Evolutionary conservation across 1,140 invertebrate species (phyloP), one percentile per base, ranked within the genome.

Genomic region (Leptinotarsa undecemlineata): DNA sequence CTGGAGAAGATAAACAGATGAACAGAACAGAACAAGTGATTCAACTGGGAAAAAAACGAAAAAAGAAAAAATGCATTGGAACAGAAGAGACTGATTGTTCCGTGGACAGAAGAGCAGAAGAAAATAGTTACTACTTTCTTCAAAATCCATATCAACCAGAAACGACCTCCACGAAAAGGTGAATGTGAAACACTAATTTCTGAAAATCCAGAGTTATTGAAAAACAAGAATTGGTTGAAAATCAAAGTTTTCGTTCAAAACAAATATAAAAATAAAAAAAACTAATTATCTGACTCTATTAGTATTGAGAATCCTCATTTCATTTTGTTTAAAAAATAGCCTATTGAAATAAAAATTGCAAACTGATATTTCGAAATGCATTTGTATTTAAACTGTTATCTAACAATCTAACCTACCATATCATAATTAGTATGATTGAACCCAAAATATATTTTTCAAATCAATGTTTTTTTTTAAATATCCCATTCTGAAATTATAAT

Each of bases 141-240:
- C 42, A 75, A 78, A 71, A 51, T 48, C 1, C 74, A 82, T 67
- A 80, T 82, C 47, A 74, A 78, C 67, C 57, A 71, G 69, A 71
- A 72, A 48, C 76, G 75, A 80, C 48, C 75, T 42, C 73, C 76
- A 61, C 74, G 70, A 60, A 74, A 63, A 73, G 14, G 62, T 61
- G 74, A 79, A 72, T 81, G 79, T 72, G 70, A 78, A 23, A 21
- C 62, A 26, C 60, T 78, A 5, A 76, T 48, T 23, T 19, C 1
- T 5, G 47, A 72, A 4, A 20, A 74, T 64, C 26, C 60, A 20
- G 51, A 70, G 23, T 14, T 76, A 72, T 74, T 79, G 0, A 33
- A 74, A 21, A 76, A 77, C 67, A 76, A 71, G 48, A 42, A 72
- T 15, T 77, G 74, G 76, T 48, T 66, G 3, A 64, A 48, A 64